phyloP scores from a whole-genome alignment of 2,888 invertebrate species.

The Encarsia formosa region DNA sequence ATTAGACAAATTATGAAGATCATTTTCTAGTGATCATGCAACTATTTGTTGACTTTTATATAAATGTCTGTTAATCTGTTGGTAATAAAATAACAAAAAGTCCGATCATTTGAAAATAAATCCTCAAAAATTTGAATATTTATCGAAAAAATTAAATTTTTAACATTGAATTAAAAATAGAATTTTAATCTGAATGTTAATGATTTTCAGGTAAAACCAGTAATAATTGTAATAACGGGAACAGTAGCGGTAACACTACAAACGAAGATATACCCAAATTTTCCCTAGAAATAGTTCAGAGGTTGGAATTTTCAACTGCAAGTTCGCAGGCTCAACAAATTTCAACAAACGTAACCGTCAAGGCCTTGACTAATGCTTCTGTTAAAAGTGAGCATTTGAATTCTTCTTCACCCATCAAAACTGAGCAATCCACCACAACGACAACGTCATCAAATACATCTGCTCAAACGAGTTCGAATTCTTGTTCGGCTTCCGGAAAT shows the following conservation, averaged over 20 bases:
- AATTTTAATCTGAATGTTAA: too few relatives aligned
- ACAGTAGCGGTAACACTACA: constrained; percentile 35
- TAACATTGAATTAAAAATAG: too few relatives aligned
- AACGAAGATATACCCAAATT: constrained; percentile 63
- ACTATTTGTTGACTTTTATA: too few relatives aligned
- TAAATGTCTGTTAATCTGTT: too few relatives aligned
- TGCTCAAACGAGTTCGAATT: constrained; percentile 23
- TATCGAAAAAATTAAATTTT: too few relatives aligned
- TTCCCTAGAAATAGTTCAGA: constrained; percentile 89
- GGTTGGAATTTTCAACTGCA: constrained; percentile 83
- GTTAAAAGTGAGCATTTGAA: constrained; percentile 58
- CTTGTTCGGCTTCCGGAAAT: neutral
- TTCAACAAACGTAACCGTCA: constrained; percentile 88
- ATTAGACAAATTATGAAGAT: too few relatives aligned
- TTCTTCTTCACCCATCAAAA: constrained; percentile 53
- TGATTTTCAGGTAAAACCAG: too few relatives aligned
- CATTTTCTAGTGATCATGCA: too few relatives aligned
- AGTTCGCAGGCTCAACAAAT: constrained; percentile 87
- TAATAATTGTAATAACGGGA: too few relatives aligned
- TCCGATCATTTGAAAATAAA: too few relatives aligned
- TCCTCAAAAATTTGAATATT: too few relatives aligned
- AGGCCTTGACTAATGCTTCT: constrained; percentile 68
- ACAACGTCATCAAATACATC: constrained; percentile 29
- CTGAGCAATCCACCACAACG: constrained; percentile 49
- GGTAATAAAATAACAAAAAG: too few relatives aligned